Conservation (phyloP, 2,113 vertebrate species). For the Pangasianodon gigas region DNA sequence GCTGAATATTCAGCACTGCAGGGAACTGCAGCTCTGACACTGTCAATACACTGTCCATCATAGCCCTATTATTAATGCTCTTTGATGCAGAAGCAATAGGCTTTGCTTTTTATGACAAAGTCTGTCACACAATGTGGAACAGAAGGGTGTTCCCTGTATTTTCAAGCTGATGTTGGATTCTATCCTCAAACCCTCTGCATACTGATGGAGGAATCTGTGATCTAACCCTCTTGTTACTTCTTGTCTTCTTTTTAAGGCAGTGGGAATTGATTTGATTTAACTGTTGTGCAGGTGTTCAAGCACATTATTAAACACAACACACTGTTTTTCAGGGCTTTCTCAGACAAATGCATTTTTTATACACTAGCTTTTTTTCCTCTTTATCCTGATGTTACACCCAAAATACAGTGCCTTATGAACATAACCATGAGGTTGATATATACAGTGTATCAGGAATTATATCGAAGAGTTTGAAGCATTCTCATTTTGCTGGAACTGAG, state of each 20-base stretch:
- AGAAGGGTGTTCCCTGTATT: background rate
- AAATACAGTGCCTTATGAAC: constrained; percentile 17
- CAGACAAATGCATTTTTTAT: background rate
- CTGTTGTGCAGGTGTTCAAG: background rate
- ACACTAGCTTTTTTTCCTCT: background rate
- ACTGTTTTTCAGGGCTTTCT: background rate
- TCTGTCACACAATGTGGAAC: background rate
- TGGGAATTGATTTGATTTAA: background rate
- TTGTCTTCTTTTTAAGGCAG: background rate
- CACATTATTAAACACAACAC: background rate
- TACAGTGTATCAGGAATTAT: background rate
- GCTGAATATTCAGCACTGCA: background rate
- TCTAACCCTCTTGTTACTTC: background rate
- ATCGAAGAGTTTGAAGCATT: constrained; percentile 16
- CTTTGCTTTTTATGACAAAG: constrained; percentile 13
- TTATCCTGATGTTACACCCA: background rate
- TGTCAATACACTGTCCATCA: background rate
- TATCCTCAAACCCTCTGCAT: background rate
- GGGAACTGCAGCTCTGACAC: background rate
- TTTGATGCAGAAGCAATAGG: constrained; percentile 1
- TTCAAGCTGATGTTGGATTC: background rate
- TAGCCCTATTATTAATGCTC: background rate
- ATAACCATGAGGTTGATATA: background rate
- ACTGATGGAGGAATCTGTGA: background rate
- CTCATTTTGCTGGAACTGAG: background rate